phyloP scores from a whole-genome alignment of 2,113 vertebrate species.

The Actinemys pallida region DNA sequence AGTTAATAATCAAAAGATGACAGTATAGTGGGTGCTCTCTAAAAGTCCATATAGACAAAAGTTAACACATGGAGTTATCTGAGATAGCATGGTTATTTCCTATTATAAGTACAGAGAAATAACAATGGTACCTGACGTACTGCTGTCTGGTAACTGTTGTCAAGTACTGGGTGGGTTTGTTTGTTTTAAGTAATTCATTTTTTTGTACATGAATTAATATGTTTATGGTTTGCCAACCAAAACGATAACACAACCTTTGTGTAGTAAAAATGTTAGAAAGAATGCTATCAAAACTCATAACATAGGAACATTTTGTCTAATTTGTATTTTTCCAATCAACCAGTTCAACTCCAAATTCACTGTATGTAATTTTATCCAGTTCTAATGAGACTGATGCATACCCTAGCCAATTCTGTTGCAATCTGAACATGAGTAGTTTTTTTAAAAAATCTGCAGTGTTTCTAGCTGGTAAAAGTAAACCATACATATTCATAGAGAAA shows the following conservation, averaged over 20 bases:
- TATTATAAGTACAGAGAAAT: neutral
- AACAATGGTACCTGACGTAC: neutral
- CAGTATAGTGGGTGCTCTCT: neutral
- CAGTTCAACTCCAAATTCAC: constrained; percentile 36
- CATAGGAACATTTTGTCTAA: neutral
- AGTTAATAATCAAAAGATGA: neutral
- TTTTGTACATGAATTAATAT: neutral
- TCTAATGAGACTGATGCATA: constrained; percentile 44
- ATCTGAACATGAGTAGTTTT: constrained; percentile 13
- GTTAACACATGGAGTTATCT: neutral
- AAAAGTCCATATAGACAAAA: neutral
- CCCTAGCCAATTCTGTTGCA: constrained; percentile 10
- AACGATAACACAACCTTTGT: neutral
- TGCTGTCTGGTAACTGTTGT: neutral
- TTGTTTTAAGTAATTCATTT: neutral
- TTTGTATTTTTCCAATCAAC: neutral
- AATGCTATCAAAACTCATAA: constrained; percentile 10
- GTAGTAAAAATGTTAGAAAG: neutral
- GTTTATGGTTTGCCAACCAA: neutral
- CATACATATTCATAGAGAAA: constrained; percentile 62
- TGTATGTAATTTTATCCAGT: constrained; percentile 12
- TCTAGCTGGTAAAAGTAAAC: constrained; percentile 30
- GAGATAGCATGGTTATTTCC: neutral
- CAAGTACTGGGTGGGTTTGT: neutral
- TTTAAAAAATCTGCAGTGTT: constrained; percentile 9